phyloP scores from a whole-genome alignment of 2,888 invertebrate genomes.

The Escarpia spicata region DNA sequence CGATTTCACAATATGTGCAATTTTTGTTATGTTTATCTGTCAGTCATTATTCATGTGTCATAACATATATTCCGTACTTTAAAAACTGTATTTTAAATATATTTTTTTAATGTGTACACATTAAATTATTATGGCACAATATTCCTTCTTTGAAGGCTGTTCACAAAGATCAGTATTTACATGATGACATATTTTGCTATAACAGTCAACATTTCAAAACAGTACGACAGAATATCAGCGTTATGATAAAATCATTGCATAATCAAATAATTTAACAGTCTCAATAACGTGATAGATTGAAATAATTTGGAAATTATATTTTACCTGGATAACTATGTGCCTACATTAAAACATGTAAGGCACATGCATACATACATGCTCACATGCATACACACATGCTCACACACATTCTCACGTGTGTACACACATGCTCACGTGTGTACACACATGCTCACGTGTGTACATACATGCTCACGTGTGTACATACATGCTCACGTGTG shows the following conservation, averaged over 20 bases:
- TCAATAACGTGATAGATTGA: neutral
- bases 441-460: neutral
- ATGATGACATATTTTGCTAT: neutral
- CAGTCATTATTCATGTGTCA: neutral
- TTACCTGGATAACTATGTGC: conserved; percentile 13
- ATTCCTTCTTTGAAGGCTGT: neutral
- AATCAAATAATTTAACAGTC: neutral
- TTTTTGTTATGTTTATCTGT: neutral
- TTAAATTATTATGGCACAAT: neutral
- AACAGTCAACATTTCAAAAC: neutral
- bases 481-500: neutral
- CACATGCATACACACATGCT: neutral
- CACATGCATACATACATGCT: neutral
- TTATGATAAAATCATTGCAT: neutral
- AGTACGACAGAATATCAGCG: neutral
- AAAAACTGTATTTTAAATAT: neutral
- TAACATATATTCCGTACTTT: neutral
- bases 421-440: too few relatives aligned
- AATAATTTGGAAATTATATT: neutral
- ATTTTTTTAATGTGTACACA: neutral
- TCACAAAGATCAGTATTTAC: neutral
- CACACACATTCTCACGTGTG: too few relatives aligned
- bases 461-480: neutral
- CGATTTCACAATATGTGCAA: neutral
- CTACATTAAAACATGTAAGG: conserved; percentile 11